phyloP scores from a whole-genome alignment of 1,140 invertebrate genomes.

The Drosophila seguyi region DNA sequence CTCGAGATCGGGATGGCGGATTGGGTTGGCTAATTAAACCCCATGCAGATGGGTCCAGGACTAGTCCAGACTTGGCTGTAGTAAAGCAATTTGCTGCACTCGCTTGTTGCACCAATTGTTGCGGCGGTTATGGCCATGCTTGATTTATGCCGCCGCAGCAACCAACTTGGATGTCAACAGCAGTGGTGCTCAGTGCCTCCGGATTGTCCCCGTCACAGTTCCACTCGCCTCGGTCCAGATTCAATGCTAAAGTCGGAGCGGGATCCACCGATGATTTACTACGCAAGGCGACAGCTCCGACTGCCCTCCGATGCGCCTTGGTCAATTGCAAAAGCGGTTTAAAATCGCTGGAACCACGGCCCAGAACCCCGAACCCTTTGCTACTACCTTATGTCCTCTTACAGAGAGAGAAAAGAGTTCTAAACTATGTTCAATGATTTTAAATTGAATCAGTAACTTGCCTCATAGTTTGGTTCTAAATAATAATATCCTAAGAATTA shows the following conservation, averaged over 20 bases:
- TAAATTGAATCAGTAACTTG: too few relatives aligned
- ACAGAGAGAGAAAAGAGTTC: neutral
- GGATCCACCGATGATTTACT: conserved; percentile 71
- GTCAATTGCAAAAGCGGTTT: conserved; percentile 85
- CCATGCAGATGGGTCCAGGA: conserved; percentile 42
- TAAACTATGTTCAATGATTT: too few relatives aligned
- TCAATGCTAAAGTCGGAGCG: conserved; percentile 33
- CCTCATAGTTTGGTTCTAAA: neutral
- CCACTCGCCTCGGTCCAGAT: conserved; percentile 9
- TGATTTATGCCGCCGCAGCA: conserved; percentile 74
- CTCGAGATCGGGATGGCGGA: conserved; percentile 9
- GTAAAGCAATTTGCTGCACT: conserved; percentile 64
- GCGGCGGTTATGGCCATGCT: conserved; percentile 57
- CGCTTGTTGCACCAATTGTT: conserved; percentile 74
- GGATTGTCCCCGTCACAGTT: conserved; percentile 16
- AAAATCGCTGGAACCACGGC: conserved; percentile 56
- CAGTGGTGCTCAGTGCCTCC: conserved; percentile 10
- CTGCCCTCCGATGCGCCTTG: conserved; percentile 71
- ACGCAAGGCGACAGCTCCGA: conserved; percentile 72
- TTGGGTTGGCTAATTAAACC: conserved; percentile 54
- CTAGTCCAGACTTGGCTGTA: conserved; percentile 14
- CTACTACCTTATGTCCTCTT: conserved; percentile 1
- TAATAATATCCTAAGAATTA: too few relatives aligned
- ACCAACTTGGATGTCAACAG: conserved; percentile 77
- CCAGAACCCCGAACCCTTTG: conserved; percentile 6